These are phyloP conservation scores for Tympanuchus pallidicinctus DNA, from an alignment of 2,113 vertebrate species.

Conservation along the genomic window DNA sequence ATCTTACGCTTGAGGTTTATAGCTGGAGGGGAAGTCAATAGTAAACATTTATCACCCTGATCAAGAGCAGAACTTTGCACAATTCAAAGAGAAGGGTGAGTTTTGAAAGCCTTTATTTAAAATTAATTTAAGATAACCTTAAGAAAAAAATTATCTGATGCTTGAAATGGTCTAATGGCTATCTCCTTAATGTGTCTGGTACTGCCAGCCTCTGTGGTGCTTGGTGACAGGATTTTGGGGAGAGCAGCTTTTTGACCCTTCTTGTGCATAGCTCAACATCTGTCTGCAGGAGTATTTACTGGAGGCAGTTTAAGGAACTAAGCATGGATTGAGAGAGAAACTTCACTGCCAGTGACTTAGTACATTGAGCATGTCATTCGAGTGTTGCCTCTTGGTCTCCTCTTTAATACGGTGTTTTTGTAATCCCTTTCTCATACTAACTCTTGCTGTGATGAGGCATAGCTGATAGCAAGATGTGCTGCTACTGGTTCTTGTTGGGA, in stretches of 20 bases:
- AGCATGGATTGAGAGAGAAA: background rate
- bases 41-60: conserved; percentile 73
- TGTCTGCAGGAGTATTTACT: background rate
- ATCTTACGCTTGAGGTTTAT: conserved; percentile 64
- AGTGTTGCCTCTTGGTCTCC: background rate
- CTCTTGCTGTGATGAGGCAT: background rate
- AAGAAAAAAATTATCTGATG: conserved; percentile 23
- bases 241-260: background rate
- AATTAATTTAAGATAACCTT: conserved; percentile 50
- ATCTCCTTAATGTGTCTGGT: background rate
- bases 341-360: background rate
- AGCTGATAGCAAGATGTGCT: background rate
- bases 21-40: conserved; percentile 70
- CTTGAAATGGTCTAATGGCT: conserved; percentile 24
- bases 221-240: background rate
- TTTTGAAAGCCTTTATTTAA: conserved; percentile 69
- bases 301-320: background rate
- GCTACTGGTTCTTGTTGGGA: background rate
- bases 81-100: conserved; percentile 81
- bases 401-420: background rate
- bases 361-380: background rate
- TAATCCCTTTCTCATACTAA: background rate
- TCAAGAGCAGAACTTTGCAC: conserved; percentile 71
- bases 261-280: conserved; percentile 19
- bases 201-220: background rate